phyloP scores from a whole-genome alignment of 2,797 vertebrate genomes.

The Sebastes oblongus region DNA sequence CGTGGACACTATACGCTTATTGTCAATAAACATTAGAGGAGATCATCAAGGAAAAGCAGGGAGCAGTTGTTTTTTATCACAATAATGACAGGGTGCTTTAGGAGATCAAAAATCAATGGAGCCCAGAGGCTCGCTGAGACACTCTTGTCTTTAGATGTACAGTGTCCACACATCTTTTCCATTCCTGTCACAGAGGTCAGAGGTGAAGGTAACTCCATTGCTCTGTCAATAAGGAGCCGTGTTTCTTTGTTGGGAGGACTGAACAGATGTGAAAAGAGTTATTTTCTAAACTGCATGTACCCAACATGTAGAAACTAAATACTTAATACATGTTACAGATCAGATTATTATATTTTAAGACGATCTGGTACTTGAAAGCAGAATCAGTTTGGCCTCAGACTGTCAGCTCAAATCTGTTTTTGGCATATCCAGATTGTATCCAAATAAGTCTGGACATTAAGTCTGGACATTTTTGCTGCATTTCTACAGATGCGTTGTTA shows the following conservation, averaged over 20 bases:
- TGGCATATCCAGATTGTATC: too few species aligned
- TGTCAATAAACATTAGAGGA: slow-evolving; percentile 75
- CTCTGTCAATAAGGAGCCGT: background rate
- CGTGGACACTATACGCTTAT: slow-evolving; percentile 53
- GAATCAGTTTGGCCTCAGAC: too few species aligned
- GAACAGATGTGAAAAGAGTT: background rate
- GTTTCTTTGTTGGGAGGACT: background rate
- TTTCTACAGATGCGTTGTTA: background rate
- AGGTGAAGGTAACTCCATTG: slow-evolving; percentile 29
- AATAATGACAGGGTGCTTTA: slow-evolving; percentile 59
- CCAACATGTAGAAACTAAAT: background rate
- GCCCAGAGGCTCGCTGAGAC: slow-evolving; percentile 12
- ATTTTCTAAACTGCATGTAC: too few species aligned
- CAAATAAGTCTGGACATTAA: too few species aligned
- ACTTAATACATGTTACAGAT: too few species aligned
- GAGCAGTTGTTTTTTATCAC: slow-evolving; percentile 38
- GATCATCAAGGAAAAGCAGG: slow-evolving; percentile 65
- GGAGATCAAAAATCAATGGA: slow-evolving; percentile 70
- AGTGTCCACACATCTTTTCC: slow-evolving; percentile 15
- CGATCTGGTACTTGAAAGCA: too few species aligned
- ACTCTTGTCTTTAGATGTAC: slow-evolving; percentile 22
- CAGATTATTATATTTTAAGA: too few species aligned
- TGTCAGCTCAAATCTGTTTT: too few species aligned
- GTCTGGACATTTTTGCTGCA: too few species aligned
- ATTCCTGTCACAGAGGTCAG: slow-evolving; percentile 8